Percentiles rank a stretch among this genome's conserved stretches.
phyloP scores from a whole-genome alignment of 1,140 invertebrate genomes.

The Acromyrmex echinatior region DNA sequence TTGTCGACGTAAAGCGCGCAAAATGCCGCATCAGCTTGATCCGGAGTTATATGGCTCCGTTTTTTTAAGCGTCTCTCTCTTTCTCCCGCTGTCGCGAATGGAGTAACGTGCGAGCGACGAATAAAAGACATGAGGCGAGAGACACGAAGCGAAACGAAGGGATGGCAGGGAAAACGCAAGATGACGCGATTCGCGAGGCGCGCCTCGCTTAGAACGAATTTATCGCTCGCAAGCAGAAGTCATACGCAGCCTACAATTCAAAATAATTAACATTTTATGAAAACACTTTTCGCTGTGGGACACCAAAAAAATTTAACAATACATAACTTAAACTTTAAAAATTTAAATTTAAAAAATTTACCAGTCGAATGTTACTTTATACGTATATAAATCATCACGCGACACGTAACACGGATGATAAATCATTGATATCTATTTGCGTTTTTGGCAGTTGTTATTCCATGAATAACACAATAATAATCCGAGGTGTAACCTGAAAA shows the following conservation, averaged over 20 bases:
- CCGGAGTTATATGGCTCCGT: conserved; percentile 71
- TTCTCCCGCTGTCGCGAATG: not conserved
- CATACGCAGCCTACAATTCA: not conserved
- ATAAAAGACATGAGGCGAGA: not conserved
- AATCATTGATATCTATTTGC: conserved; percentile 22
- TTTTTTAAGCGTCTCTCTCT: conserved; percentile 48
- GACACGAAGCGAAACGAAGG: not conserved
- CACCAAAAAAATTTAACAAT: not conserved
- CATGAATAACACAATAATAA: conserved; percentile 24
- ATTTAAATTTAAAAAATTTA: not conserved
- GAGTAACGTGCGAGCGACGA: conserved; percentile 7
- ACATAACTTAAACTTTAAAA: not conserved
- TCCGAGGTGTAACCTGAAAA: not conserved
- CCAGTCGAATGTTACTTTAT: not conserved
- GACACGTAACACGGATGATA: conserved; percentile 5
- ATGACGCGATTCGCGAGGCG: conserved; percentile 28
- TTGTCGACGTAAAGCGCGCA: conserved; percentile 74
- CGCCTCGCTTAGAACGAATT: conserved; percentile 31
- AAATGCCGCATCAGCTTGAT: conserved; percentile 77
- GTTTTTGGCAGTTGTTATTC: conserved; percentile 4
- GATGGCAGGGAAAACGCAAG: not conserved
- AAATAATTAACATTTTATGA: not conserved
- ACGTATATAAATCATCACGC: not conserved
- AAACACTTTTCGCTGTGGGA: not conserved
- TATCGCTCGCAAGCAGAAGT: conserved; percentile 8